Percentiles rank a stretch among this genome's conserved stretches.
Evolutionary conservation across 1,140 invertebrate species (phyloP).

Genomic region (Habropoda laboriosa): DNA sequence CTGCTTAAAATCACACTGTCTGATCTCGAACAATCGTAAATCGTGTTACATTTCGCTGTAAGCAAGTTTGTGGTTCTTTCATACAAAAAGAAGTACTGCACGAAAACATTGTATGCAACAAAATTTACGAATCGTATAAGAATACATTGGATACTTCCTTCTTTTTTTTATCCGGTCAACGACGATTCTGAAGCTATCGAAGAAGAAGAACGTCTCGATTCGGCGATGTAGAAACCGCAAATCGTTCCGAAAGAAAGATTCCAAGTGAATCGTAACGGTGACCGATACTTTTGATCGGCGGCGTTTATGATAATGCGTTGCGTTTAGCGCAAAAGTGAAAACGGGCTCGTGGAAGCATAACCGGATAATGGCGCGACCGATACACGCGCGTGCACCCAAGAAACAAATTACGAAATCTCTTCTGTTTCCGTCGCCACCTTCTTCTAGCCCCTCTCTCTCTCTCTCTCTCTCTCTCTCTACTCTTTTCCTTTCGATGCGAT

Average conservation of each 20-base stretch:
- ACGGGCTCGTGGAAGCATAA: slow-evolving; percentile 66
- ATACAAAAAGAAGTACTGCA: too few species aligned
- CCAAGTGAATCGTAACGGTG: not conserved
- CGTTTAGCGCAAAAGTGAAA: slow-evolving; percentile 75
- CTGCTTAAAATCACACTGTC: too few species aligned
- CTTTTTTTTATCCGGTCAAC: not conserved
- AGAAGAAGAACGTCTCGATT: not conserved
- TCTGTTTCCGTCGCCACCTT: not conserved
- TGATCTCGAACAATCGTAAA: too few species aligned
- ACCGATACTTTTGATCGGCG: slow-evolving; percentile 9
- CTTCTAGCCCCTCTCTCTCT: not conserved
- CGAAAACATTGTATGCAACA: too few species aligned
- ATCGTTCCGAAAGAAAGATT: not conserved
- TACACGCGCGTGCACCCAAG: not conserved
- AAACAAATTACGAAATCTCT: slow-evolving; percentile 44
- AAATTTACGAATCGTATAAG: not conserved
- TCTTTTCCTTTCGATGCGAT: not conserved
- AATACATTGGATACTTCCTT: not conserved
- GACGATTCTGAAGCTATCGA: not conserved
- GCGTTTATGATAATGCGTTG: slow-evolving; percentile 70
- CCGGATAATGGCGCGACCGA: slow-evolving; percentile 63
- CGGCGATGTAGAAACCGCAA: not conserved
- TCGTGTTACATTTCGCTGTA: too few species aligned
- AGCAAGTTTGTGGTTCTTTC: too few species aligned
- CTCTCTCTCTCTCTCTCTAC: not conserved